Evolutionary conservation across 2,888 invertebrate genomes (phyloP).

Genomic region (Pyrochroa serraticornis): DNA sequence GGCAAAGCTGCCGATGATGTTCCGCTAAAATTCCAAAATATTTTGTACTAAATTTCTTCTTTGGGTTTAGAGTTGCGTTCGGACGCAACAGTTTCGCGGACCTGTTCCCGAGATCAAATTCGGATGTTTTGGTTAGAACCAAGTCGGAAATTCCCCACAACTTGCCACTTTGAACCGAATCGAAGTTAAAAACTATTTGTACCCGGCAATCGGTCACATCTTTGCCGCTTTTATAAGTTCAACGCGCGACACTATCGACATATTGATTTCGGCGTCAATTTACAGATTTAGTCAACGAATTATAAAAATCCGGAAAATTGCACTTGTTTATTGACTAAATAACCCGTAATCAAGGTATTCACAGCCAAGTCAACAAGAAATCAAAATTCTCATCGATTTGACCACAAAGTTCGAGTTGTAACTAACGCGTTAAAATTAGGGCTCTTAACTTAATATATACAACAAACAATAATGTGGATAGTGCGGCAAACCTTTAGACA

Average conservation of each 20-base stretch:
- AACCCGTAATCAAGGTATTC: slow-evolving; percentile 22
- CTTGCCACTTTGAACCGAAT: slow-evolving; percentile 19
- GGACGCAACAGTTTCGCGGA: too few relatives aligned
- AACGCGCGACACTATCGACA: slow-evolving; percentile 21
- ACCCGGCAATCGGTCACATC: slow-evolving; percentile 1
- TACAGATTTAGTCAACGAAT: slow-evolving; percentile 27
- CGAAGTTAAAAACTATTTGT: background rate
- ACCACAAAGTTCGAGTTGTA: slow-evolving; percentile 5
- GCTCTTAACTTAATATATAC: slow-evolving; percentile 9
- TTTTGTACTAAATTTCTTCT: slow-evolving; percentile 31
- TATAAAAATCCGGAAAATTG: slow-evolving; percentile 12
- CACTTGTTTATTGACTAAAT: slow-evolving; percentile 32
- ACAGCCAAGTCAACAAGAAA: slow-evolving; percentile 20
- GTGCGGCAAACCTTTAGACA: slow-evolving; percentile 22
- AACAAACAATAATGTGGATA: slow-evolving; percentile 3
- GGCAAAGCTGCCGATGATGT: slow-evolving; percentile 24
- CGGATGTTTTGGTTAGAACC: background rate
- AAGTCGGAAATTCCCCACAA: slow-evolving; percentile 21
- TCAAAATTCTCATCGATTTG: slow-evolving; percentile 11
- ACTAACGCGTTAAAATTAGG: slow-evolving; percentile 4
- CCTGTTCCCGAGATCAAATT: too few relatives aligned
- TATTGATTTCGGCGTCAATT: slow-evolving; percentile 6
- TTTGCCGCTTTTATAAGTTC: too few relatives aligned
- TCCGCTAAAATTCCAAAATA: slow-evolving; percentile 26
- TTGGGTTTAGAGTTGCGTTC: slow-evolving; percentile 19